Conservation (phyloP, 2,797 vertebrate species). For the Onychomys arenicola region DNA sequence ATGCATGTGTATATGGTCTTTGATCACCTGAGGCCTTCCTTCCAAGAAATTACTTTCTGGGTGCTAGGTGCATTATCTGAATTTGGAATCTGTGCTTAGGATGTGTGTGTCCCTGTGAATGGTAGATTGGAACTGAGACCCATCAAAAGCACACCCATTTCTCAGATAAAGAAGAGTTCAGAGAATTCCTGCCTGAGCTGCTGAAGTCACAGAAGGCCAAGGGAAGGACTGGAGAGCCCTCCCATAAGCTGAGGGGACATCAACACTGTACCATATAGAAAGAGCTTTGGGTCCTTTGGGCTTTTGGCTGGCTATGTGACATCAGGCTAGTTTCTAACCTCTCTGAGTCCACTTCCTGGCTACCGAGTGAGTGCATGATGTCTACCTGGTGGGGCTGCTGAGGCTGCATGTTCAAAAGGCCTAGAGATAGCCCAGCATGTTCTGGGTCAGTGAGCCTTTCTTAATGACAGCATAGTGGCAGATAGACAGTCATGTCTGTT, state of each 20-base stretch:
- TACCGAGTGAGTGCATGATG: too few species aligned
- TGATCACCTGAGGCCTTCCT: neutral
- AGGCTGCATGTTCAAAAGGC: neutral
- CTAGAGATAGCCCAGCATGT: neutral
- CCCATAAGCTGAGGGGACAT: accelerated
- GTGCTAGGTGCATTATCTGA: neutral
- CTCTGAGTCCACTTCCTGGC: neutral
- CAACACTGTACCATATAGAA: accelerated
- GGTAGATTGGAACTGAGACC: neutral
- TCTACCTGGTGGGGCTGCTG: neutral
- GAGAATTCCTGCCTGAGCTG: neutral
- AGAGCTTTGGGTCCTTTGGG: accelerated
- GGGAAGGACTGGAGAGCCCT: neutral
- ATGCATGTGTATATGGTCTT: neutral
- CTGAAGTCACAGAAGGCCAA: neutral
- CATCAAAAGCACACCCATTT: neutral
- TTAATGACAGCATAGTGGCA: accelerated
- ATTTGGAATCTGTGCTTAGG: neutral
- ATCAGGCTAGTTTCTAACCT: accelerated
- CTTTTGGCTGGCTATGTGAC: accelerated
- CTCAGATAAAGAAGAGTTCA: neutral
- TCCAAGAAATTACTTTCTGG: neutral
- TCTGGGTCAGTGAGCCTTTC: neutral
- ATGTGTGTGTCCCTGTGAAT: neutral
- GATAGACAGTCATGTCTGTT: accelerated